Conservation (phyloP, 1,140 invertebrate genomes). For the Conopomorpha cramerella region DNA sequence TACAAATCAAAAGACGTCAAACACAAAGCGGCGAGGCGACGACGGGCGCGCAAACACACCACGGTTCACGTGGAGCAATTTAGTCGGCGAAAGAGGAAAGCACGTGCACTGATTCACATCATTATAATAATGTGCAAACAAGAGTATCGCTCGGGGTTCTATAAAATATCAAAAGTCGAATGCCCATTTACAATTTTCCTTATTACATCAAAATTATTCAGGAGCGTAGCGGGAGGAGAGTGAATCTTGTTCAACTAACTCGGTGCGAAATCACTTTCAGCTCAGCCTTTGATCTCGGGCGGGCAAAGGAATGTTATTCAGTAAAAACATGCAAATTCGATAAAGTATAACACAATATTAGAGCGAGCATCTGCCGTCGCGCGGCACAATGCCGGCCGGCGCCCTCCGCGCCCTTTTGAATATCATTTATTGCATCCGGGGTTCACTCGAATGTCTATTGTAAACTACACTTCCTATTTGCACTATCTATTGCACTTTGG, state of each 20-base stretch:
- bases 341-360: constrained; percentile 61
- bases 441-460: too few relatives aligned
- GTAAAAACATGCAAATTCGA: constrained; percentile 61
- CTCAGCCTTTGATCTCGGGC: constrained; percentile 51
- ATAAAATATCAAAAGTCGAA: constrained; percentile 40
- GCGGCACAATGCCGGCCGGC: constrained; percentile 17
- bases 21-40: neutral
- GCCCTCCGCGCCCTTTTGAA: constrained; percentile 22
- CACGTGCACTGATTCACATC: constrained; percentile 11
- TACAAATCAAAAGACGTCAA: neutral
- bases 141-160: constrained; percentile 5
- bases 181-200: constrained; percentile 54
- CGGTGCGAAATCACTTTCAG: constrained; percentile 58
- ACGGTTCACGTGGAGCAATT: constrained; percentile 1
- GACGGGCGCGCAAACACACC: neutral
- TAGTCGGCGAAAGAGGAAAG: constrained; percentile 2
- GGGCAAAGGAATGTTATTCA: constrained; percentile 59
- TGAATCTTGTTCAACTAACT: constrained; percentile 55
- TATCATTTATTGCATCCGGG: constrained; percentile 40
- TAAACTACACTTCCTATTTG: too few relatives aligned
- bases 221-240: constrained; percentile 30
- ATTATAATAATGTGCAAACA: constrained; percentile 14
- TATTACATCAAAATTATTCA: constrained; percentile 57
- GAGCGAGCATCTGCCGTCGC: constrained; percentile 25
- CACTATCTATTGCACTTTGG: too few relatives aligned